Evolutionary conservation across 2,888 invertebrate genomes (phyloP).

Genomic region (Andrena minutula): DNA sequence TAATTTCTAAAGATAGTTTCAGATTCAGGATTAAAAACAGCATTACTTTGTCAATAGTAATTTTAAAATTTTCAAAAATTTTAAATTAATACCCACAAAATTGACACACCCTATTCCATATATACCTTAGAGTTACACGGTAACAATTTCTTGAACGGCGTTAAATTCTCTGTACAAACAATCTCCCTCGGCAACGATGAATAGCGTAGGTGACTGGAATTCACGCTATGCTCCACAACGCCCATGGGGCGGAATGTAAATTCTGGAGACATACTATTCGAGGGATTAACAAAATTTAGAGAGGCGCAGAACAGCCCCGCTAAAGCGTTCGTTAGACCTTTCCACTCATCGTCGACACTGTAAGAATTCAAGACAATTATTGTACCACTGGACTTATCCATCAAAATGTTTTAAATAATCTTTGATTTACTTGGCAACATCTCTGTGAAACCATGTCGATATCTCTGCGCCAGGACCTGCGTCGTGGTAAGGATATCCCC

Average conservation of each 20-base stretch:
- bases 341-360: conserved; percentile 94
- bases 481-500: conserved; percentile 97
- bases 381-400: not conserved
- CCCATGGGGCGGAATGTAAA: conserved; percentile 93
- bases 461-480: conserved; percentile 97
- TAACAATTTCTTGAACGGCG: conserved; percentile 98
- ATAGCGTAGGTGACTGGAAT: conserved; percentile 89
- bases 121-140: conserved; percentile 95
- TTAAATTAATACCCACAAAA: too few relatives aligned
- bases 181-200: conserved; percentile 97
- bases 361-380: conserved; percentile 52
- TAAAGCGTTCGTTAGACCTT: conserved; percentile 94
- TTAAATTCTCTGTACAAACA: conserved; percentile 99
- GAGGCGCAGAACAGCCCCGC: conserved; percentile 99
- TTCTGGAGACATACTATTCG: conserved; percentile 93
- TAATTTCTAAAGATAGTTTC: too few relatives aligned
- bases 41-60: too few relatives aligned
- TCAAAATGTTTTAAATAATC: not conserved
- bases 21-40: too few relatives aligned
- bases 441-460: conserved; percentile 94
- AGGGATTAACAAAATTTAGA: conserved; percentile 95
- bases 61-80: too few relatives aligned
- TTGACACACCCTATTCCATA: too few relatives aligned
- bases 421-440: conserved; percentile 77
- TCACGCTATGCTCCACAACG: conserved; percentile 83